phyloP scores from a whole-genome alignment of 2,797 vertebrate genomes.

The Halcyon smyrnensis region DNA sequence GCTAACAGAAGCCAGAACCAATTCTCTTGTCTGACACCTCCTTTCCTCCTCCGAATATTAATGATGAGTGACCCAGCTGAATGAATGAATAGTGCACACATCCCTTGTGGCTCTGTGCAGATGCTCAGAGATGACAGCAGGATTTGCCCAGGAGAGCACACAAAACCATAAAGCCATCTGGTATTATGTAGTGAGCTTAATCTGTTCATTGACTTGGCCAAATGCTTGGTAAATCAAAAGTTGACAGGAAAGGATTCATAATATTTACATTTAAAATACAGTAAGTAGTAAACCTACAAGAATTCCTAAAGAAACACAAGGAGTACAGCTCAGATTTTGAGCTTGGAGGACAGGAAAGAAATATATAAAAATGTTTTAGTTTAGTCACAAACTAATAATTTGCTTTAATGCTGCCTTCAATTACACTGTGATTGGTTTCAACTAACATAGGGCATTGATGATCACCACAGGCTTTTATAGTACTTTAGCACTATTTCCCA shows the following conservation, averaged over 20 bases:
- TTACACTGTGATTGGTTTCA: neutral
- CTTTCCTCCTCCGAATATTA: constrained; percentile 35
- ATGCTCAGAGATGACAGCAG: constrained; percentile 64
- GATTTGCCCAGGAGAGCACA: constrained; percentile 31
- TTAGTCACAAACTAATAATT: neutral
- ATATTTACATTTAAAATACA: constrained; percentile 30
- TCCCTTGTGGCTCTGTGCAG: constrained; percentile 35
- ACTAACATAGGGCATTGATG: neutral
- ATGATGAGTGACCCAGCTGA: constrained; percentile 41
- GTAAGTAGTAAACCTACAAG: neutral
- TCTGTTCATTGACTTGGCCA: constrained; percentile 47
- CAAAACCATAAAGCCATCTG: constrained; percentile 50
- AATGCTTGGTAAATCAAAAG: constrained; percentile 58
- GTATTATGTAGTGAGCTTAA: constrained; percentile 28
- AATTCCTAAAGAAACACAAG: neutral
- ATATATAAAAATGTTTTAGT: neutral
- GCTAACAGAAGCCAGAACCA: constrained; percentile 51
- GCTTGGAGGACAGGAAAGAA: neutral
- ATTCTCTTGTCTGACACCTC: constrained; percentile 48
- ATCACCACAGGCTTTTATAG: neutral
- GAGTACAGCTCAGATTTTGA: neutral
- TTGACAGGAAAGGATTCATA: constrained; percentile 36
- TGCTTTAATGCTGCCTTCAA: neutral
- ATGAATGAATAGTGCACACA: constrained; percentile 63
- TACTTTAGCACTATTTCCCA: neutral